phyloP scores from a whole-genome alignment of 2,797 vertebrate species.

The Orestias chungarensis region DNA sequence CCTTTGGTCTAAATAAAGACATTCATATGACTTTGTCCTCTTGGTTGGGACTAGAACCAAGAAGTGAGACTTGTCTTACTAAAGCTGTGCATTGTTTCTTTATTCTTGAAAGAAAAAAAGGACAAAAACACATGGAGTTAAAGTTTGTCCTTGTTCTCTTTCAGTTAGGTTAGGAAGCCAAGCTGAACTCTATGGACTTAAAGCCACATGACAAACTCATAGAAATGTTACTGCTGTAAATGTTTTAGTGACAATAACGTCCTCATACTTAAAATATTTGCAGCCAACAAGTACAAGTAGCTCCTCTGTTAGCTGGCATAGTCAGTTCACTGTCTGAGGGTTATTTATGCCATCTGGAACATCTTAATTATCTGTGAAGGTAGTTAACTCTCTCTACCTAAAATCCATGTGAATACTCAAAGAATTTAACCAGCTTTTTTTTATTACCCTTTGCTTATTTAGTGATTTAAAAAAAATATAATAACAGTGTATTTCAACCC shows the following conservation, averaged over 20 bases:
- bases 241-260: conserved; percentile 26
- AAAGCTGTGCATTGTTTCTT: conserved; percentile 30
- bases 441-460: conserved; percentile 44
- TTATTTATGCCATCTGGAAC: conserved; percentile 54
- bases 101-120: conserved; percentile 58
- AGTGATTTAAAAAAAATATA: conserved; percentile 35
- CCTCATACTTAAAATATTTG: neutral
- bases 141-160: conserved; percentile 37
- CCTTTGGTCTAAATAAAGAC: conserved; percentile 41
- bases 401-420: conserved; percentile 28
- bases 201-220: conserved; percentile 40
- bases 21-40: conserved; percentile 23
- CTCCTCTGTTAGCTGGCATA: conserved; percentile 33
- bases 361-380: conserved; percentile 50
- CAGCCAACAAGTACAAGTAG: conserved; percentile 31
- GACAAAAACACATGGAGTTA: conserved; percentile 33
- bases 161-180: conserved; percentile 57
- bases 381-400: conserved; percentile 32
- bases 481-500: conserved; percentile 25
- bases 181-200: conserved; percentile 42
- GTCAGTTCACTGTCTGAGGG: conserved; percentile 26
- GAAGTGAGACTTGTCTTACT: conserved; percentile 30
- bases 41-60: conserved; percentile 21
- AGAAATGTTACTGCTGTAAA: conserved; percentile 20
- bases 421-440: conserved; percentile 7